These are phyloP conservation scores for Ceratosolen fusciceps DNA, from an alignment of 1,140 invertebrate species.

Conservation along the genomic window DNA sequence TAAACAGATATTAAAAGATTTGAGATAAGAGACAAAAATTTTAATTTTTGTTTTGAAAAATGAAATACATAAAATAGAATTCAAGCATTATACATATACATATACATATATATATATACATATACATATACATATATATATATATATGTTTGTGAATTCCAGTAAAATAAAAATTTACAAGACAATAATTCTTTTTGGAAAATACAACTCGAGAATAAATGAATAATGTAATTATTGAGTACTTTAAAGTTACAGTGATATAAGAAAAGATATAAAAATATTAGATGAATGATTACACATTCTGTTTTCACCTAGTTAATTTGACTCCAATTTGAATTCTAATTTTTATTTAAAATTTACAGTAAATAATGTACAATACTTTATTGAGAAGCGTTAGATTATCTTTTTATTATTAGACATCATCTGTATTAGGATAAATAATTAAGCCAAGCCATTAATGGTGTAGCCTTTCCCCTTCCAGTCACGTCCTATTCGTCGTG, in stretches of 20 bases:
- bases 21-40: background rate
- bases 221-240: background rate
- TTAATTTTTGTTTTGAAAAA: conserved; percentile 6
- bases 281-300: background rate
- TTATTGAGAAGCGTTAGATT: no score
- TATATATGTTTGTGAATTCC: conserved; percentile 6
- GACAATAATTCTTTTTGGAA: conserved; percentile 45
- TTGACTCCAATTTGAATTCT: background rate
- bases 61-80: background rate
- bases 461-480: no score
- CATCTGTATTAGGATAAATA: no score
- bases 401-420: no score
- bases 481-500: no score
- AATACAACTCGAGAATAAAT: background rate
- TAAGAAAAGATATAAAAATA: background rate
- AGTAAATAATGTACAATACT: background rate
- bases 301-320: conserved; percentile 17
- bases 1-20: conserved; percentile 18
- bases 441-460: no score
- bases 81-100: conserved; percentile 7
- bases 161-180: conserved; percentile 25
- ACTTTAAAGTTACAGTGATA: background rate
- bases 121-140: no score
- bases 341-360: conserved; percentile 19
- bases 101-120: no score